Conservation (phyloP, 2,797 vertebrate species). For the Leptoclinus maculatus region DNA sequence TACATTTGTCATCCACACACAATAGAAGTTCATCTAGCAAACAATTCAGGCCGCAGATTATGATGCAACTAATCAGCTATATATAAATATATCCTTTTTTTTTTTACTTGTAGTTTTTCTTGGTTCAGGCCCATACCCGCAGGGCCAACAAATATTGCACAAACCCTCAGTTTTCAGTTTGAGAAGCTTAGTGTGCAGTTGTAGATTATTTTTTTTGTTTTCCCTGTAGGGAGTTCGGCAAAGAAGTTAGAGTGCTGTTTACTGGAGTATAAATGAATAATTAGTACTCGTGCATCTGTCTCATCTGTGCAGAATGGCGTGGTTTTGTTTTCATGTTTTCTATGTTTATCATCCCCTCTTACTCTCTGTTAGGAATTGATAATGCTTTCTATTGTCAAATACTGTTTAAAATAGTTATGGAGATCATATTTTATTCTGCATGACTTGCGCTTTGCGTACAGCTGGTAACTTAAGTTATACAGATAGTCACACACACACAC, state of each 20-base stretch:
- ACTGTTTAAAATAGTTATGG: constrained; percentile 31
- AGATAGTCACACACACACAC: constrained; percentile 29
- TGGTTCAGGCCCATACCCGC: background rate
- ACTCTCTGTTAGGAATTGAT: constrained; percentile 26
- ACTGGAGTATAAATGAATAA: constrained; percentile 60
- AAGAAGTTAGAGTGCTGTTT: constrained; percentile 33
- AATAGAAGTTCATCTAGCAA: constrained; percentile 40
- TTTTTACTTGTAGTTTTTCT: constrained; percentile 14
- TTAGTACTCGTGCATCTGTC: constrained; percentile 48
- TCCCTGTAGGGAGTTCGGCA: background rate
- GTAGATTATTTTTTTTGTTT: background rate
- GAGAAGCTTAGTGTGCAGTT: background rate
- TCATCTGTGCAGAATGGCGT: constrained; percentile 40
- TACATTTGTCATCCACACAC: constrained; percentile 51
- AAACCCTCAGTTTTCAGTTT: constrained; percentile 5
- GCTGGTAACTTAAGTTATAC: constrained; percentile 41
- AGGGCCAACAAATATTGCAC: constrained; percentile 20
- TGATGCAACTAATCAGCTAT: constrained; percentile 39
- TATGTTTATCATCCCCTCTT: constrained; percentile 9
- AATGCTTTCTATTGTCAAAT: constrained; percentile 10
- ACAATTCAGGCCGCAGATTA: constrained; percentile 45
- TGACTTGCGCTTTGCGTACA: constrained; percentile 19
- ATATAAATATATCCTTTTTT: constrained; percentile 14
- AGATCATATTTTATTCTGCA: constrained; percentile 48
- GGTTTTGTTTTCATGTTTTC: constrained; percentile 5